Conservation (phyloP, 2,113 vertebrate genomes). For the Gobius niger region DNA sequence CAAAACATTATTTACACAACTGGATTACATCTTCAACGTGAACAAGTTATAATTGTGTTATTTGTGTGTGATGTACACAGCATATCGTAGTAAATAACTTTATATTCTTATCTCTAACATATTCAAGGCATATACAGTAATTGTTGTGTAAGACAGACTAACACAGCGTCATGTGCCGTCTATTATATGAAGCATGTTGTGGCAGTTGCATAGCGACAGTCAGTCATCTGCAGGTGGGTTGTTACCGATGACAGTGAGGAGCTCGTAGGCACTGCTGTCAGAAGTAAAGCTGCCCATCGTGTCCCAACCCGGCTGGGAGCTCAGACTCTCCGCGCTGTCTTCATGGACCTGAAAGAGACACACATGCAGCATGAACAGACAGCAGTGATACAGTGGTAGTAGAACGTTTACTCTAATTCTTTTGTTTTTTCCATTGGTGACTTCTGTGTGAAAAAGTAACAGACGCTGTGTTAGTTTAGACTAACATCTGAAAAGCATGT, state of each 20-base stretch:
- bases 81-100: too few relatives aligned
- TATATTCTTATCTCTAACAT: too few relatives aligned
- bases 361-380: not conserved
- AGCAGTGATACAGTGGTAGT: not conserved
- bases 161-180: not conserved
- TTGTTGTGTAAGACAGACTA: not conserved
- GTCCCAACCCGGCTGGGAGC: slow-evolving; percentile 82
- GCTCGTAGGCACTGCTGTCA: slow-evolving; percentile 88
- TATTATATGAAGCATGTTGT: not conserved
- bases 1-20: slow-evolving; percentile 1
- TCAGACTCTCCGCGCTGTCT: slow-evolving; percentile 91
- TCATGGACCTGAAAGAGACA: slow-evolving; percentile 85
- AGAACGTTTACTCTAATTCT: not conserved
- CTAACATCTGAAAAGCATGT: not conserved
- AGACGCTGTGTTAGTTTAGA: not conserved
- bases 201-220: not conserved
- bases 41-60: too few relatives aligned
- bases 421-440: not conserved
- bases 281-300: slow-evolving; percentile 90
- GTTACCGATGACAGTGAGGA: slow-evolving; percentile 87
- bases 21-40: too few relatives aligned
- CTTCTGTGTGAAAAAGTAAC: not conserved
- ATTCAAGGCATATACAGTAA: not conserved
- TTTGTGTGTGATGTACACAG: too few relatives aligned
- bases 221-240: not conserved